Evolutionary conservation across 2,113 vertebrate species (phyloP), one percentile per base, ranked within the genome.

Genomic region (Erythrolamprus reginae): DNA sequence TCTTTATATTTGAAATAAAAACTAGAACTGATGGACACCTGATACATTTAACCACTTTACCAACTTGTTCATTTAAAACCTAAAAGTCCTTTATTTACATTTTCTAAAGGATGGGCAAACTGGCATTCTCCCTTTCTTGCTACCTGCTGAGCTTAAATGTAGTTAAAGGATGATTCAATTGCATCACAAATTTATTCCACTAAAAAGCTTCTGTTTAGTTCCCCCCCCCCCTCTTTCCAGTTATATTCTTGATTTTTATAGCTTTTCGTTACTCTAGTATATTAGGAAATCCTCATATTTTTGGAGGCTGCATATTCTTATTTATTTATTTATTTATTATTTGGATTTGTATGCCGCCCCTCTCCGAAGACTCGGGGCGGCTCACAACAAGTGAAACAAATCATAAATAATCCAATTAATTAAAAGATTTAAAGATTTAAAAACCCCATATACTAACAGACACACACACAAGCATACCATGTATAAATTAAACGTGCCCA

Each of bases 251-350:
- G 9, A 1, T 28, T 92, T 91, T 58, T 90, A 89, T 0, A 0
- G 82, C 88, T 92, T 92, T 90, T 58, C 24, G 70, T 84, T 93
- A 90, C 82, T 55, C 77, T 90, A 84, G 28, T 45, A 33, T 24
- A 58, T 70, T 87, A 91, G 26, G 84, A 89, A 93, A 90, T 87
- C 88, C 61, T 90, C 48, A n/a, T 92, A 85, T 82, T 92, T 42
- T 45, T 28, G 87, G n/a, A 56, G 61, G 84, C 12, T 82, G 65
- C 15, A 6, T 90, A 52, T 88, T 92, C 94, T 93, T 88, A n/a
- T n/a, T n/a, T n/a, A n/a, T n/a, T n/a, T n/a, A n/a, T n/a, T n/a
- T n/a, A n/a, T n/a, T n/a, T n/a, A n/a, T n/a, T n/a, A n/a, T n/a
- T n/a, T n/a, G n/a, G n/a, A n/a, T n/a, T n/a, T n/a, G n/a, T n/a